A percentile compares a stretch with the other conserved stretches of the same genome.
phyloP scores from a whole-genome alignment of 2,797 vertebrate species.

The Pseudochirops cupreus region DNA sequence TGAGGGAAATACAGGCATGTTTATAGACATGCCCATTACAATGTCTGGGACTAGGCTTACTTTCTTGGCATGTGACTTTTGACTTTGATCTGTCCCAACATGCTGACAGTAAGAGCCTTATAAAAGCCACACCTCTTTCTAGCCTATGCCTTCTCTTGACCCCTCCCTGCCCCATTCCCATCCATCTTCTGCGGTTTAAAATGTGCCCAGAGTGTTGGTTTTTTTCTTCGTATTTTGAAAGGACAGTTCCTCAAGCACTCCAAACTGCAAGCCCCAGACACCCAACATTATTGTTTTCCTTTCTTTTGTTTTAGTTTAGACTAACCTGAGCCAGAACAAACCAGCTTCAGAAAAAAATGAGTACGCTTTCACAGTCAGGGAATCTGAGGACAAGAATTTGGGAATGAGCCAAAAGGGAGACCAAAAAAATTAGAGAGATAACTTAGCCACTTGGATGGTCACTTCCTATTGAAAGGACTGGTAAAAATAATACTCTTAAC shows the following conservation, averaged over 20 bases:
- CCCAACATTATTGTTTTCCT: background rate
- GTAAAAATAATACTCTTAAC: background rate
- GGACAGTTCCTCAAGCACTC: background rate
- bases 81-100: background rate
- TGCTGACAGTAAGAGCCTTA: background rate
- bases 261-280: background rate
- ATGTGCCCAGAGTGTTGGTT: background rate
- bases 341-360: no score
- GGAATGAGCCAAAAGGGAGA: background rate
- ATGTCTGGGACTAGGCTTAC: background rate
- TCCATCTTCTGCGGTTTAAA: background rate
- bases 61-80: background rate
- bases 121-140: background rate
- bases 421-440: background rate
- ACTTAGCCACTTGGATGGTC: background rate
- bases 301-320: background rate
- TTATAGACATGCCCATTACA: background rate
- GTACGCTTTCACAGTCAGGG: no score
- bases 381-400: background rate
- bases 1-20: background rate
- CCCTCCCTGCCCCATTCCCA: background rate
- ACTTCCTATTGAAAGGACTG: background rate
- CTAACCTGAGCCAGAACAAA: background rate
- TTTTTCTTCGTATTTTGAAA: background rate
- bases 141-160: background rate